Evolutionary conservation across 92 coral and sea anemone species (phyloP), one percentile per base, ranked within the genome.

Genomic region (Siderastrea siderea): DNA sequence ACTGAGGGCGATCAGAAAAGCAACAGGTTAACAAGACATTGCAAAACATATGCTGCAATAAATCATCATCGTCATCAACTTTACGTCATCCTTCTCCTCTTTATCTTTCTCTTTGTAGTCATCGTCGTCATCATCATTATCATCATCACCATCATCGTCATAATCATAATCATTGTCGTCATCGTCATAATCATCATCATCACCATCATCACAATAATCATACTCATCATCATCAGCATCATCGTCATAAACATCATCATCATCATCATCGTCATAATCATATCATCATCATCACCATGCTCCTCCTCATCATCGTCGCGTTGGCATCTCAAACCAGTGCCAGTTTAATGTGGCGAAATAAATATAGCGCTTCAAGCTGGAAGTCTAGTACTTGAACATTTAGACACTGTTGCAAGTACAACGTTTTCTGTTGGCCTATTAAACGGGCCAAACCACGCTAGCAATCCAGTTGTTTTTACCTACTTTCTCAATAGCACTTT

Each of bases 1-100:
- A 84, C 64, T 57, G 59, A 53, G 38, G 51, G 0, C 73, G 47
- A 19, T 3, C 68, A 11, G 16, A 83, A 19, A 43, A 38, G 55
- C 86, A 26, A 26, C 38, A 26, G 38, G 0, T 26, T 26, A 26
- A 26, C 38, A 26, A 26, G 38, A 26, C 38, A 26, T 26, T 26
- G 38, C 38, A 26, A 26, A 26, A 26, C 38, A 26, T 26, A 72
- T 72, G 68, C 61, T 49, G 43, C 62, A 11, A 2, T 26, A 44
- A 58, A 61, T 74, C 90, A 49, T 15, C 64, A 14, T 47, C 63
- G 5, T 62, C 74, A 75, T 44, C 60, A 63, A n/a, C 74, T 49
- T 47, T 46, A 15, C 87, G 50, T 54, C 75, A 53, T 43, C 74
- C 5, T 60, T 50, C 3, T 68, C 83, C 26, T 66, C 64, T 16